Conservation (phyloP, 2,113 vertebrate species). For the Phoenicopterus ruber region DNA sequence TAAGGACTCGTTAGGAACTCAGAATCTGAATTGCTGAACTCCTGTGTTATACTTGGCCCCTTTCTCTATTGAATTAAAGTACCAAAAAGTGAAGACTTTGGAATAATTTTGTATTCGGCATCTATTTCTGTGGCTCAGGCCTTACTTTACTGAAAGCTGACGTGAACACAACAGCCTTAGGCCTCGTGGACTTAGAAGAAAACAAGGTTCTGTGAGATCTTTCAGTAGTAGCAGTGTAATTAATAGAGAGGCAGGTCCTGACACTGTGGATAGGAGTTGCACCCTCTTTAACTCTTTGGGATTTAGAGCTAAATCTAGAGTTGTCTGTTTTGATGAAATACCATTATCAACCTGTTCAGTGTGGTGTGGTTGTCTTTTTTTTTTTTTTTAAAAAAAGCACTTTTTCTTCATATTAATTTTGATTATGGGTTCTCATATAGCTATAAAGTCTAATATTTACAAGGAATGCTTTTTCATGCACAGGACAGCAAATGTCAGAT, state of each 20-base stretch:
- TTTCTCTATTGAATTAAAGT: not conserved
- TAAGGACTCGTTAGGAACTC: not conserved
- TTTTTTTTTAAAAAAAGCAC: not conserved
- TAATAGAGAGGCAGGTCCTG: not conserved
- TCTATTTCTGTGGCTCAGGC: not conserved
- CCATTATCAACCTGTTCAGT: not conserved
- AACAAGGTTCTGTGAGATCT: not conserved
- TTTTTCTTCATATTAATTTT: not conserved
- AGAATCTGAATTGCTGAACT: not conserved
- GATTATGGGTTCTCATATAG: not conserved
- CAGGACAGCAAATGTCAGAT: constrained; percentile 1
- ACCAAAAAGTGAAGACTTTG: not conserved
- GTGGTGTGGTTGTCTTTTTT: not conserved
- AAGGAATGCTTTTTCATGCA: not conserved
- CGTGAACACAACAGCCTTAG: not conserved
- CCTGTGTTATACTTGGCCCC: rapidly evolving
- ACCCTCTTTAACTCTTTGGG: not conserved
- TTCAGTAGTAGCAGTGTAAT: not conserved
- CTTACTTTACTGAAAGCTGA: not conserved
- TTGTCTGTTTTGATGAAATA: not conserved
- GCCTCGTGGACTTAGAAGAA: not conserved
- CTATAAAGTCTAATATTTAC: not conserved
- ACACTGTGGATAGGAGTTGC: not conserved
- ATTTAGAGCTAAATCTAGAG: not conserved
- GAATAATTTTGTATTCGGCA: not conserved